Conservation (phyloP, 2,888 invertebrate genomes). For the Gibbula magus region DNA sequence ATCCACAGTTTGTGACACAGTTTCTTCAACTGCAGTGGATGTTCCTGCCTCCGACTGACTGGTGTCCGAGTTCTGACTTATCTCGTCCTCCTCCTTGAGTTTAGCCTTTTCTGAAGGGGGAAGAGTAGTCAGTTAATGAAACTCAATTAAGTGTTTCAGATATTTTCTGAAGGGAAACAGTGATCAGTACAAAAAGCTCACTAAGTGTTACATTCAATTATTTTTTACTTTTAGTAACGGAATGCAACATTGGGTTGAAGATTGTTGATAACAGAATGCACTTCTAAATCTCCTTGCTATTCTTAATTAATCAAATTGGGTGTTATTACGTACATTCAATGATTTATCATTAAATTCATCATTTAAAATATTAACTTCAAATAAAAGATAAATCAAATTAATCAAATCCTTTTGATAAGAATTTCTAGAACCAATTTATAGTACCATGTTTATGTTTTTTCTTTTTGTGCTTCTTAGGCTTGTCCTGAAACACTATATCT, state of each 20-base stretch:
- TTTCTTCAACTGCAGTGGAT: background rate
- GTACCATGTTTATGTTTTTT: slow-evolving; percentile 61
- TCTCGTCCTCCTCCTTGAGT: slow-evolving; percentile 33
- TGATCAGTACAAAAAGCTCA: no score
- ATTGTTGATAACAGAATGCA: no score
- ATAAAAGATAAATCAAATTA: background rate
- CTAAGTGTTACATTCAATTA: no score
- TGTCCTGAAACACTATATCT: slow-evolving; percentile 57
- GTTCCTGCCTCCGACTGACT: slow-evolving; percentile 19
- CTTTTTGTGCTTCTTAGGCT: slow-evolving; percentile 57
- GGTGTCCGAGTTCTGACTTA: slow-evolving; percentile 32
- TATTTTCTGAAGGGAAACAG: no score
- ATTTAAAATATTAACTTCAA: background rate
- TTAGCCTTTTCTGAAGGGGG: background rate
- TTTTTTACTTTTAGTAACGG: no score
- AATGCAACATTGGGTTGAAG: no score
- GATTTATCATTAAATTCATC: background rate
- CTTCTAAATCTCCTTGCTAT: no score
- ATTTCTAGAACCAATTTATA: background rate
- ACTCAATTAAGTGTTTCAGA: no score
- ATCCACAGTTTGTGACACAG: background rate
- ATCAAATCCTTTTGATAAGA: background rate
- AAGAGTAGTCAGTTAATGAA: no score
- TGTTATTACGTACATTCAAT: no score
- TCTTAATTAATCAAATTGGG: no score